Percentiles rank a stretch among this genome's conserved stretches.
Evolutionary conservation across 2,113 vertebrate genomes (phyloP).

Genomic region (Antennarius striatus): DNA sequence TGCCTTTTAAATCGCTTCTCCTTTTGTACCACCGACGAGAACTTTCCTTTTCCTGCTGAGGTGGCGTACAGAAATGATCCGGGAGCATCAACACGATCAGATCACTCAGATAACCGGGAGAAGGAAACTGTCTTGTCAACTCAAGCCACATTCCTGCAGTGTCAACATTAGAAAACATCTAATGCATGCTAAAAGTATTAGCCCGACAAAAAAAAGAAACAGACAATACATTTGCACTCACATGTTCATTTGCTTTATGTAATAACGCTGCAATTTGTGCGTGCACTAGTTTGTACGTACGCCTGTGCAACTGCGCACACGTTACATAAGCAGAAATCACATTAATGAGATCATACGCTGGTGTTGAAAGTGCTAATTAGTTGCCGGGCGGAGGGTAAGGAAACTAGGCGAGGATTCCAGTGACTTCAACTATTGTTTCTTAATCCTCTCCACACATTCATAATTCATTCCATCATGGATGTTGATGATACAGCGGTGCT

Average conservation of each 20-base stretch:
- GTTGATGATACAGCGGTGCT: conserved; percentile 53
- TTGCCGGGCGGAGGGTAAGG: conserved; percentile 69
- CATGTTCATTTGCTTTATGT: conserved; percentile 59
- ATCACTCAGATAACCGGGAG: conserved; percentile 63
- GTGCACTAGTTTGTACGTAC: conserved; percentile 37
- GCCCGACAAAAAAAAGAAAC: conserved; percentile 19
- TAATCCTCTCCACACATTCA: conserved; percentile 76
- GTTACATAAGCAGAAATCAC: conserved; percentile 75
- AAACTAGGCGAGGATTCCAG: conserved; percentile 71
- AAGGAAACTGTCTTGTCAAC: conserved; percentile 22
- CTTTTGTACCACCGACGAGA: conserved; percentile 14
- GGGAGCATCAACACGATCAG: conserved; percentile 42
- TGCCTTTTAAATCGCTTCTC: conserved; percentile 44
- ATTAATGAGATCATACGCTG: conserved; percentile 77
- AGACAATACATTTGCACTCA: conserved; percentile 56
- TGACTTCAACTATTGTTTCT: conserved; percentile 73
- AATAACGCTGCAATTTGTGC: conserved; percentile 58
- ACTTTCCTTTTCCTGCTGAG: conserved; percentile 17
- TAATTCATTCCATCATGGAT: conserved; percentile 74
- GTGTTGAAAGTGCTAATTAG: conserved; percentile 81
- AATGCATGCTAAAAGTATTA: conserved; percentile 48
- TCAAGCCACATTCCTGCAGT: conserved; percentile 42
- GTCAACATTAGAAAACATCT: conserved; percentile 36
- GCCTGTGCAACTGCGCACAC: conserved; percentile 25
- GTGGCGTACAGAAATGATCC: background rate